Evolutionary conservation across 92 coral and sea anemone genomes (phyloP).

Genomic region (Galaxea fascicularis): DNA sequence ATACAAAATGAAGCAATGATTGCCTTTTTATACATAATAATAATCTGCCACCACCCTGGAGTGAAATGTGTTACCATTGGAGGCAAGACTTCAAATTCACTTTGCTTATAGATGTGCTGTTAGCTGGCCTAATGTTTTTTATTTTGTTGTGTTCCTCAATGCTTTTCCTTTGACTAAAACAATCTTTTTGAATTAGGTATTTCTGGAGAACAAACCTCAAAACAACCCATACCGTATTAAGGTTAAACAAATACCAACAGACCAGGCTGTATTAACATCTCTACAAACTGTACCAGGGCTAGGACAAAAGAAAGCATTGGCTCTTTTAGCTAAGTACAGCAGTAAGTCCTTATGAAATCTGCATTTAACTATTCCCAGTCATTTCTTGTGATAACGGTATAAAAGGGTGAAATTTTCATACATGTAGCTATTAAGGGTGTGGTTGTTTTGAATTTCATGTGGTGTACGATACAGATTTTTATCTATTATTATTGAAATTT

Average conservation of each 20-base stretch:
- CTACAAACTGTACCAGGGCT: slow-evolving; percentile 91
- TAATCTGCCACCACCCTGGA: no score
- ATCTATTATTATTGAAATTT: no score
- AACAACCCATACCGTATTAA: slow-evolving; percentile 92
- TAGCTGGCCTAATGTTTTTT: not conserved
- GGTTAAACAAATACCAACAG: slow-evolving; percentile 75
- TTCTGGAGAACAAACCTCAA: slow-evolving; percentile 84
- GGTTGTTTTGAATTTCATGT: no score
- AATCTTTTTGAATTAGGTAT: slow-evolving; percentile 60
- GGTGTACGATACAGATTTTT: no score
- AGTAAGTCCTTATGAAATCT: slow-evolving; percentile 61
- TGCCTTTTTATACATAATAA: no score
- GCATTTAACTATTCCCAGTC: not conserved
- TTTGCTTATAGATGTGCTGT: not conserved
- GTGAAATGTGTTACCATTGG: no score
- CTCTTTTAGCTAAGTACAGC: slow-evolving; percentile 72
- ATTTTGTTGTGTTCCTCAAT: not conserved
- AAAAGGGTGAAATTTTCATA: not conserved
- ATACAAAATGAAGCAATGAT: no score
- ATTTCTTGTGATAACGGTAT: not conserved
- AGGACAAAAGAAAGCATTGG: slow-evolving; percentile 94
- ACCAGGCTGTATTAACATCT: slow-evolving; percentile 79
- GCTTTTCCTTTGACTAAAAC: not conserved
- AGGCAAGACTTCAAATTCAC: no score
- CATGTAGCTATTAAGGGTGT: no score